Evolutionary conservation across 2,888 invertebrate species (phyloP), one percentile per base, ranked within the genome.

Genomic region (Trichacis sp.): DNA sequence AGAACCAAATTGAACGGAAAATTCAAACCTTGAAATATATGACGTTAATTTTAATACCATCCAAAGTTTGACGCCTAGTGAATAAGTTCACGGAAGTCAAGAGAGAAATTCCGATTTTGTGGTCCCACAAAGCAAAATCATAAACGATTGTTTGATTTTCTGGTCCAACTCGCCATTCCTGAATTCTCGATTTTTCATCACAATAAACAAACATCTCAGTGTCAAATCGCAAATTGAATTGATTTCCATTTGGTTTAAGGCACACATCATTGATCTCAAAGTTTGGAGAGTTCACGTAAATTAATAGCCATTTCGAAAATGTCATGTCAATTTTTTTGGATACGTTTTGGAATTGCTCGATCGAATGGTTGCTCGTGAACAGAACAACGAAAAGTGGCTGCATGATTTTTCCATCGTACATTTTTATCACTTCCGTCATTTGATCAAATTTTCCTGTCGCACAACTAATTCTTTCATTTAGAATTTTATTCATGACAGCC

Each of bases 11-110:
- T n/a, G n/a, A n/a, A n/a, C n/a, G n/a, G n/a, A n/a, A n/a, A n/a
- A n/a, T n/a, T n/a, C n/a, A n/a, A n/a, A 77, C 78, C 45, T 67
- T 54, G 1, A 74, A 56, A n/a, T 68, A 47, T 8, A 70, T 69
- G 0, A 70, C 55, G 9, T 65, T 55, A 9, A 79, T 15, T 3
- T 19, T 38, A 0, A 54, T 52, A 1, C 75, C 74, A 0, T 71
- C 47, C 9, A 77, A 42, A 11, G 61, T 45, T 2, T 52, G 43
- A 46, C 78, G 68, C 19, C 73, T 70, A 11, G 59, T 17, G 67
- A 73, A 73, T 0, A 73, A 20, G 11, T 57, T 64, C 0, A 20
- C 5, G 1, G 46, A 48, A 4, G 52, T 55, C 0, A 36, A 24
- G 1, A 45, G 14, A 12, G 4, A 15, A 1, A 75, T 55, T n/a